Conservation (phyloP, 1,140 invertebrate genomes). For the Neuroterus valhalla region DNA sequence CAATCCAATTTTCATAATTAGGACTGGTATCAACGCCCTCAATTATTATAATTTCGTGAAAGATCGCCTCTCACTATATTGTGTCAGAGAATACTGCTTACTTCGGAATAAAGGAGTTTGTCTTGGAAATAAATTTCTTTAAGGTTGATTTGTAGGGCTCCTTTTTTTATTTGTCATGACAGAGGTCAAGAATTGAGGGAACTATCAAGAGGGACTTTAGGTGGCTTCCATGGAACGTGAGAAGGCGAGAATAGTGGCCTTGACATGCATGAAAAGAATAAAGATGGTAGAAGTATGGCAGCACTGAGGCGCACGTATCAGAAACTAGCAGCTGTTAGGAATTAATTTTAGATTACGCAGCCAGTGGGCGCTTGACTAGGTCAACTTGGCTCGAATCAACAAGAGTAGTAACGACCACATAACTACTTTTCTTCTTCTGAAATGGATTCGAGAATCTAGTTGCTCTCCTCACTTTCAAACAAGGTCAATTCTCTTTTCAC, state of each 20-base stretch:
- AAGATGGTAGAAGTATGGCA: conserved; percentile 55
- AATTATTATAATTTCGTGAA: no score
- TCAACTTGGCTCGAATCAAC: conserved; percentile 60
- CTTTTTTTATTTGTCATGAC: neutral
- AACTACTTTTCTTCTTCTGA: conserved; percentile 29
- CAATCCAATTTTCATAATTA: no score
- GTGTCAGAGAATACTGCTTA: no score
- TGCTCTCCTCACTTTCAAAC: conserved; percentile 27
- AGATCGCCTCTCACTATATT: no score
- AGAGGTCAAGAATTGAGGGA: conserved; percentile 14
- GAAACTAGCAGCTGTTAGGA: conserved; percentile 67
- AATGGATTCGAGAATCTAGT: neutral
- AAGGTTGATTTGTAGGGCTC: no score
- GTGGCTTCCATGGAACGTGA: conserved; percentile 45
- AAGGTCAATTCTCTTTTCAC: conserved; percentile 17
- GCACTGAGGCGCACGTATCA: conserved; percentile 47
- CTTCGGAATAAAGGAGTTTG: no score
- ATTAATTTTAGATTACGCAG: conserved; percentile 75
- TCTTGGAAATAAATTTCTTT: no score
- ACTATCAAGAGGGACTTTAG: conserved; percentile 43
- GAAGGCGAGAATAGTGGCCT: conserved; percentile 60
- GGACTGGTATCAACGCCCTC: no score
- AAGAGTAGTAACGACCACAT: conserved; percentile 48
- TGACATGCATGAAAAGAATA: conserved; percentile 68
- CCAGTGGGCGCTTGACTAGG: conserved; percentile 65